A percentile compares a stretch with the other conserved stretches of the same genome.
phyloP scores from a whole-genome alignment of 2,797 vertebrate species.

The Coregonus ussuriensis region DNA sequence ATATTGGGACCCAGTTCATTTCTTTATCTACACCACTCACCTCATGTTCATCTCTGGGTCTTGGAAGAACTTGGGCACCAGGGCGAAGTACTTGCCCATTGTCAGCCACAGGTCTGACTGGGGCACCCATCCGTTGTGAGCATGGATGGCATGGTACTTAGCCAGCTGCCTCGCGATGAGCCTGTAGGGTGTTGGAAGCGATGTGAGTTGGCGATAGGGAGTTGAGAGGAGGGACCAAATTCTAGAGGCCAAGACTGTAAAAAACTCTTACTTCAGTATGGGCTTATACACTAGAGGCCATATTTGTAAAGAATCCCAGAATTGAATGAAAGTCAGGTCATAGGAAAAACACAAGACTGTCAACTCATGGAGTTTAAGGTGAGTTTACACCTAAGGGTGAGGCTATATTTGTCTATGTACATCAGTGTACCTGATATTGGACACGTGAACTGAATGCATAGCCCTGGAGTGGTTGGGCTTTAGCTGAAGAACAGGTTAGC shows the following conservation, averaged over 20 bases:
- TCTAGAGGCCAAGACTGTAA: background rate
- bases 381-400: background rate
- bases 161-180: conserved; percentile 94
- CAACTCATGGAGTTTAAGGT: background rate
- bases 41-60: conserved; percentile 85
- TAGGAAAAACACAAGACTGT: background rate
- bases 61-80: conserved; percentile 87
- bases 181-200: conserved; percentile 64
- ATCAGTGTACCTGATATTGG: background rate
- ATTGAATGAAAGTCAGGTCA: background rate
- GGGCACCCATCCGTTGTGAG: conserved; percentile 97
- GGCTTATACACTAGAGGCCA: background rate
- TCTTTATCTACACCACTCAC: conserved; percentile 64
- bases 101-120: conserved; percentile 96
- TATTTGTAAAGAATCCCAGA: background rate
- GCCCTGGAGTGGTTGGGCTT: background rate
- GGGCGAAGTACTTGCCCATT: conserved; percentile 94
- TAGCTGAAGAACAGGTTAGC: background rate
- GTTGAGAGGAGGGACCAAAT: background rate
- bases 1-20: background rate
- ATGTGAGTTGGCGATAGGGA: background rate
- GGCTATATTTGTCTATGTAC: background rate
- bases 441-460: background rate
- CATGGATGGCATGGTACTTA: conserved; percentile 97
- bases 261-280: background rate